A percentile compares a stretch with the other conserved stretches of the same genome.
Conservation (phyloP, 2,797 vertebrate species). For the Margarornis squamiger region DNA sequence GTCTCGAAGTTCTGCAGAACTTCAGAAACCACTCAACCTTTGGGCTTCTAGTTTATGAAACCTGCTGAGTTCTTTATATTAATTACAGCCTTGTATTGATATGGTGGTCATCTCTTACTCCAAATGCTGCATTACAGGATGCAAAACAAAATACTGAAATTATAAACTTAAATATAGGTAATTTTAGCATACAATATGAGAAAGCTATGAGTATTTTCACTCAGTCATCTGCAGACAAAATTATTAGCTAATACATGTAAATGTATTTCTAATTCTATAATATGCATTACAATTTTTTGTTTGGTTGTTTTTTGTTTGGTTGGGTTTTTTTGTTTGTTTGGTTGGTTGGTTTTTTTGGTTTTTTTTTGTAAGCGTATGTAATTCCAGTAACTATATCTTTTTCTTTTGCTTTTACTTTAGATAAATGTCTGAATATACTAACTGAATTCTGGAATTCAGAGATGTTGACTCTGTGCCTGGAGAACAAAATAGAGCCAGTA, state of each 20-base stretch:
- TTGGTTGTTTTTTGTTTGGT: too few relatives aligned
- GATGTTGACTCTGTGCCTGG: not conserved
- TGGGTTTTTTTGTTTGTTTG: too few relatives aligned
- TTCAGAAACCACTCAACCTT: not conserved
- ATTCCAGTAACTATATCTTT: not conserved
- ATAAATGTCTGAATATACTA: conserved; percentile 35
- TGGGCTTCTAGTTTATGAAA: not conserved
- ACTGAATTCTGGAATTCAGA: conserved; percentile 49
- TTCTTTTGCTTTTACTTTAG: not conserved
- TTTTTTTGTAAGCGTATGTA: not conserved
- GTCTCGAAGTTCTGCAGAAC: not conserved
- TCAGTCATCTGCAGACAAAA: not conserved
- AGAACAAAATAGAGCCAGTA: not conserved
- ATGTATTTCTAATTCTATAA: not conserved
- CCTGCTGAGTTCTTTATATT: not conserved
- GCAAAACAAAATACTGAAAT: conserved; percentile 18
- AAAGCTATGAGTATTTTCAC: not conserved
- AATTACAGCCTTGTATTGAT: not conserved
- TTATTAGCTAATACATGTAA: not conserved
- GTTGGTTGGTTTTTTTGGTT: not conserved
- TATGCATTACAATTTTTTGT: not conserved
- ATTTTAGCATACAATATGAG: not conserved
- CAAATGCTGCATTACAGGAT: not conserved
- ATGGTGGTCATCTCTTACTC: conserved; percentile 8
- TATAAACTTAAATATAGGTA: not conserved